Percentiles rank a stretch among this genome's conserved stretches.
phyloP scores from a whole-genome alignment of 2,888 invertebrate species.

The Ichneumoninae sp. region DNA sequence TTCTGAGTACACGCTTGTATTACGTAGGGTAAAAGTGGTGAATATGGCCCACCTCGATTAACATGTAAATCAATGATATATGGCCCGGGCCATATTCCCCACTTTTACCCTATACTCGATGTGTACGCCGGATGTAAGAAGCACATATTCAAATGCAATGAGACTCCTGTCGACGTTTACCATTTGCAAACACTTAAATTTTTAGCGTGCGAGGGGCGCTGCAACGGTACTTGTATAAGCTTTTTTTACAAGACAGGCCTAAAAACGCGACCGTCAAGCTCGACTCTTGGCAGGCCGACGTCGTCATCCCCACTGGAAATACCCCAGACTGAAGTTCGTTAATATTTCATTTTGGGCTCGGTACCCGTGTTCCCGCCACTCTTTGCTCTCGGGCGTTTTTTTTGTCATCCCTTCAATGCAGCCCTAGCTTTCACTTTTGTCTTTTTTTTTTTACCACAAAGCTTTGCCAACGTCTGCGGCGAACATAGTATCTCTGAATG shows the following conservation, averaged over 20 bases:
- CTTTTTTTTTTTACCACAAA: slow-evolving; percentile 15
- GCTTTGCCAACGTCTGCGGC: slow-evolving; percentile 32
- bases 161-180: not conserved
- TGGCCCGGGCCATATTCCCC: no score
- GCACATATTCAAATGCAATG: not conserved
- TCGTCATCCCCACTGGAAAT: slow-evolving; percentile 61
- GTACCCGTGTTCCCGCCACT: slow-evolving; percentile 42
- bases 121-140: not conserved
- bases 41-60: no score
- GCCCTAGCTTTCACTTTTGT: slow-evolving; percentile 9
- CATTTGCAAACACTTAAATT: not conserved
- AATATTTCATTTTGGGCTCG: slow-evolving; percentile 66
- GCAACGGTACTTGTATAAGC: not conserved
- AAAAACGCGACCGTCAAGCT: slow-evolving; percentile 6
- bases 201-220: not conserved
- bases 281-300: slow-evolving; percentile 21
- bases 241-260: not conserved
- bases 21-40: no score
- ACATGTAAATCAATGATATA: no score
- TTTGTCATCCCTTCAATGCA: slow-evolving; percentile 33
- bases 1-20: no score
- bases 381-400: slow-evolving; percentile 44
- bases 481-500: slow-evolving; percentile 10
- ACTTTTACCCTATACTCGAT: no score
- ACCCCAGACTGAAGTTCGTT: slow-evolving; percentile 67